Evolutionary conservation across 2,888 invertebrate genomes (phyloP), one percentile per base, ranked within the genome.

Genomic region (Mechanitis messenoides): DNA sequence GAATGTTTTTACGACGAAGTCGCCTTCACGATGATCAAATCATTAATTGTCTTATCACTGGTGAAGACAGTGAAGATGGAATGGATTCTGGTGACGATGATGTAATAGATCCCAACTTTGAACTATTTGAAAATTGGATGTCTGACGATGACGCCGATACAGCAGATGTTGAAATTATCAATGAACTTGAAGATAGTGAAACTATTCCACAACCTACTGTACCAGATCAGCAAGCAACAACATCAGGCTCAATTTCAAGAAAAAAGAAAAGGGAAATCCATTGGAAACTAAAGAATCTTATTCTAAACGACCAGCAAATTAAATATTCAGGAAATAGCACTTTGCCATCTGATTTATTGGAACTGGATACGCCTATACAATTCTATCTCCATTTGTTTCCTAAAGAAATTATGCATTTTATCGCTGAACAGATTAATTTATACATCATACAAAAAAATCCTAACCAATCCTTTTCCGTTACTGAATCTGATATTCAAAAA

Each of bases 311-410:
- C 57, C 58, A 61, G 61, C 58, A 61, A 33, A 5, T 58, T 9
- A 33, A 33, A 31, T 58, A 55, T 58, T 35, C 54, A 54, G 55
- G 58, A 54, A 58, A 50, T 58, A 61, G 35, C 38, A 61, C 61
- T 28, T 61, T 61, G 33, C 57, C 47, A 33, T 33, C 55, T 55
- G 38, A 58, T 61, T 61, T 61, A 61, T 38, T 56, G n/a, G 56
- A 63, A 33, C 63, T 66, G 31, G 65, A 64, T 57, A 66, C 64
- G n/a, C 67, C 68, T 12, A 64, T 68, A 9, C 67, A 69, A 59
- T 64, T 68, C 54, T 70, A 42, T 55, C 42, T 35, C 12, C 12
- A 55, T 55, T 55, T 55, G 11, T 55, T 55, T 55, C 28, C 55
- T n/a, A 38, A 55, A 55, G 55, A 55, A 38, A 12, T 55, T 56